These are phyloP conservation scores for Polypterus bichir DNA, from an alignment of 2,113 vertebrate genomes.

Conservation along the genomic window DNA sequence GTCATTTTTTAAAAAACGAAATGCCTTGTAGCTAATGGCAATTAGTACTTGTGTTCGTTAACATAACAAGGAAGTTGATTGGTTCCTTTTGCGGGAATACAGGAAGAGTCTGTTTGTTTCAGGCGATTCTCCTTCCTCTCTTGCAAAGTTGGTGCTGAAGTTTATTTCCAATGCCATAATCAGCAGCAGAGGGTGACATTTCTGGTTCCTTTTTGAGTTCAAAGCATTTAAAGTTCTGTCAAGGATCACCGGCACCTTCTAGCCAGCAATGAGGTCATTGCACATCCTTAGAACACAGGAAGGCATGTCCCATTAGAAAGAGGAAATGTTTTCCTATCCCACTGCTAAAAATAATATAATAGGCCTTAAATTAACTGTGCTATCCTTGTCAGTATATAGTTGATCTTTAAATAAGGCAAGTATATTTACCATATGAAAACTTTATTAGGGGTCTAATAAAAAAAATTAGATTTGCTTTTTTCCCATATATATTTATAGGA, in stretches of 20 bases:
- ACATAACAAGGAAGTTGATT: conserved; percentile 54
- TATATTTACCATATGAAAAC: conserved; percentile 57
- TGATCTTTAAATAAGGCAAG: conserved; percentile 35
- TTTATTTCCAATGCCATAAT: conserved; percentile 50
- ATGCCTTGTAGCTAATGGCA: conserved; percentile 65
- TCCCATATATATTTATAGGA: too few species aligned
- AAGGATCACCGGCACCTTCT: conserved; percentile 63
- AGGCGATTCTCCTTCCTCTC: conserved; percentile 42
- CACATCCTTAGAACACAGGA: conserved; percentile 62
- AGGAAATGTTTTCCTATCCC: conserved; percentile 57
- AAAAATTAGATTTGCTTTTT: background rate
- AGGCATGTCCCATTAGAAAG: conserved; percentile 59
- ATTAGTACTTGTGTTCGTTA: conserved; percentile 66
- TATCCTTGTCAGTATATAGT: conserved; percentile 15
- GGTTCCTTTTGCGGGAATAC: conserved; percentile 48
- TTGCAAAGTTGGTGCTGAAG: conserved; percentile 29
- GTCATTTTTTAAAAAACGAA: conserved; percentile 55
- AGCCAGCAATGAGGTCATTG: conserved; percentile 57
- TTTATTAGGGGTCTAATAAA: background rate
- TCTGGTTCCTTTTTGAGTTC: conserved; percentile 46
- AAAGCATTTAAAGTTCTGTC: conserved; percentile 55
- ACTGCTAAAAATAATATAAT: conserved; percentile 74
- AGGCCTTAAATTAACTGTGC: conserved; percentile 53
- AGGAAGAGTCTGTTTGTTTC: conserved; percentile 72
- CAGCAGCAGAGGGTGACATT: conserved; percentile 54